Percentiles rank a stretch among this genome's conserved stretches.
These are phyloP conservation scores for Meghimatium bilineatum DNA, from an alignment of 2,888 invertebrate genomes.

Conservation along the genomic window DNA sequence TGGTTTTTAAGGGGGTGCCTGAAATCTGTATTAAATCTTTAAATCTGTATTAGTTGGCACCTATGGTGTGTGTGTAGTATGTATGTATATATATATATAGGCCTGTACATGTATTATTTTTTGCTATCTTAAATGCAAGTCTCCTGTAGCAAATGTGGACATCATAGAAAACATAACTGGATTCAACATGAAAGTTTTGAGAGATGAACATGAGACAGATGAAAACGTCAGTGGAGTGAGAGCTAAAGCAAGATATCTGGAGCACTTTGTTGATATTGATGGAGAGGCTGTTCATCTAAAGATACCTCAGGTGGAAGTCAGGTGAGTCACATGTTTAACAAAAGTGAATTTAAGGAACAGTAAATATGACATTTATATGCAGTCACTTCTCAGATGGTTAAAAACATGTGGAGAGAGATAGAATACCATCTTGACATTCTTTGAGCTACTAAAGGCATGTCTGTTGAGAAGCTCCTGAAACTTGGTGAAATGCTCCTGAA, in stretches of 20 bases:
- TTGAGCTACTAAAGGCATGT: no score
- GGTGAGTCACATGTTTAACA: slow-evolving; percentile 7
- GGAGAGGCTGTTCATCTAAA: slow-evolving; percentile 12
- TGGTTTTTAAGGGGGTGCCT: no score
- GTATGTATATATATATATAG: no score
- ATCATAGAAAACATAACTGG: slow-evolving; percentile 18
- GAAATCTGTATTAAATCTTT: no score
- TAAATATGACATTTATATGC: background rate
- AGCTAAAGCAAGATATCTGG: slow-evolving; percentile 25
- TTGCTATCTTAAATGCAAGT: background rate
- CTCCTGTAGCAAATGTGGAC: slow-evolving; percentile 15
- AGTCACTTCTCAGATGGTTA: no score
- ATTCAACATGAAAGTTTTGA: slow-evolving; percentile 16
- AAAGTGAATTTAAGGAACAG: no score
- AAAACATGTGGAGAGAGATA: no score
- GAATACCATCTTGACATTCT: no score
- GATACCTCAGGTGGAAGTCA: slow-evolving; percentile 6
- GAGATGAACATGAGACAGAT: slow-evolving; percentile 27
- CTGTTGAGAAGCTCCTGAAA: no score
- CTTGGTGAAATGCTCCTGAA: no score
- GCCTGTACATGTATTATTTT: background rate
- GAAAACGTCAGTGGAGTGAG: slow-evolving; percentile 11
- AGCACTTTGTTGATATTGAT: slow-evolving; percentile 17
- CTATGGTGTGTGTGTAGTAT: background rate
- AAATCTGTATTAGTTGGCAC: no score